Base-by-base conservation (phyloP, 2,113 vertebrate species). In the Rhea pennata region DNA sequence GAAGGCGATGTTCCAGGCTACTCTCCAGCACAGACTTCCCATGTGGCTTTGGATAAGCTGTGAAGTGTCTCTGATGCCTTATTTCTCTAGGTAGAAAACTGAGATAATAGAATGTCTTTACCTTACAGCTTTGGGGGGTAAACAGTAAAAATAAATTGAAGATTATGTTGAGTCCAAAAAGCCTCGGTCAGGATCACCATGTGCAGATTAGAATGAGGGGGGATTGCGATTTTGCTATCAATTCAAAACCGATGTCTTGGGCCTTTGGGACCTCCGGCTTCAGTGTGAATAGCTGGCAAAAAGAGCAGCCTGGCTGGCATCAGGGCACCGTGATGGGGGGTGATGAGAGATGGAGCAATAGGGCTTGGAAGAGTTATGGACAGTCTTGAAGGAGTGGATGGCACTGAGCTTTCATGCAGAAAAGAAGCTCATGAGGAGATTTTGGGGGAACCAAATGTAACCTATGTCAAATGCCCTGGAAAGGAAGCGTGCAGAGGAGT, bases 261-360 rank as follows among this genome's bases (percentile, higher is more conserved):
- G n/a, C n/a, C 71, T n/a, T 31, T 31, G 75, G 79, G 44, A 44
- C 62, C 46, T 58, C 1, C 0, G 77, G 26, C 24, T 76, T 40
- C 17, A 3, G 29, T 27, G 66, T 24, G 69, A 66, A 19, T 7
- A 70, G 59, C 56, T 54, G 72, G 66, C 0, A 7, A 9, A 22
- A 78, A 31, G 10, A 0, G 61, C 29, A 33, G 21, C 13, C 44
- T 4, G 53, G 26, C 79, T 51, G 72, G 11, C 0, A 0, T 26
- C 5, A 8, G 50, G 53, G 11, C 29, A 44, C 44, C 15, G 24
- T 16, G 66, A 6, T 0, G 0, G 61, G 48, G 62, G 27, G 64
- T 1, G 0, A 11, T 8, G 84, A 8, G 26, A 16, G 64, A 6
- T 64, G 77, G 24, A 71, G 51, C 74, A 87, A 13, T 7, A 59